phyloP scores from a whole-genome alignment of 2,797 vertebrate species.

The Pampus argenteus region DNA sequence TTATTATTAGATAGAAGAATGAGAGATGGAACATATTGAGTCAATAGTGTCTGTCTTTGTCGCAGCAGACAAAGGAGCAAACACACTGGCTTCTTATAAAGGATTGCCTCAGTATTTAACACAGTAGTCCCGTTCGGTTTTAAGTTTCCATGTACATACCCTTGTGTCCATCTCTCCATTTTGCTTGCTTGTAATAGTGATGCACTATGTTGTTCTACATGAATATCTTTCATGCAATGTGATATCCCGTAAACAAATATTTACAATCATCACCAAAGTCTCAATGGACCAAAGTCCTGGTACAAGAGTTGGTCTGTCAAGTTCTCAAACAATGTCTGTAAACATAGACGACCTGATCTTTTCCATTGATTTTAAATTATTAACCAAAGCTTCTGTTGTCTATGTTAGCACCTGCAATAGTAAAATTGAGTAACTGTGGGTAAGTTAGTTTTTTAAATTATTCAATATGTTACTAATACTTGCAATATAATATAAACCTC shows the following conservation, averaged over 20 bases:
- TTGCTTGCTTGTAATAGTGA: not conserved
- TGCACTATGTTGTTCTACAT: not conserved
- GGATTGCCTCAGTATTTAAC: constrained; percentile 34
- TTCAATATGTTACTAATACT: not conserved
- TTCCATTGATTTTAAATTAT: constrained; percentile 4
- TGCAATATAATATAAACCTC: not conserved
- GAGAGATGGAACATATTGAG: constrained; percentile 50
- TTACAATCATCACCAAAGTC: constrained; percentile 24
- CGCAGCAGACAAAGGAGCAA: constrained; percentile 53
- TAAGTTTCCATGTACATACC: constrained; percentile 1
- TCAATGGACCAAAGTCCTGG: constrained; percentile 60
- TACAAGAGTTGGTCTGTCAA: constrained; percentile 20
- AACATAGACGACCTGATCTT: constrained; percentile 14
- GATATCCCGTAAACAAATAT: constrained; percentile 49
- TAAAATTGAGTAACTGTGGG: not conserved
- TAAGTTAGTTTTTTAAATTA: not conserved
- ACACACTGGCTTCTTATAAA: constrained; percentile 30
- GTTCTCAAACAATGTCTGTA: constrained; percentile 31
- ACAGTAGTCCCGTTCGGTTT: constrained; percentile 1
- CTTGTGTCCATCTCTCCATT: not conserved
- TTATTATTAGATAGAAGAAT: constrained; percentile 68
- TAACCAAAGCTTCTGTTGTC: not conserved
- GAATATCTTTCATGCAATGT: constrained; percentile 26
- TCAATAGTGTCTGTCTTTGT: constrained; percentile 62
- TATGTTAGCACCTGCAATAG: not conserved